phyloP scores from a whole-genome alignment of 37 sponge, comb jelly and placozoan genomes.

The Axinella damicornis region DNA sequence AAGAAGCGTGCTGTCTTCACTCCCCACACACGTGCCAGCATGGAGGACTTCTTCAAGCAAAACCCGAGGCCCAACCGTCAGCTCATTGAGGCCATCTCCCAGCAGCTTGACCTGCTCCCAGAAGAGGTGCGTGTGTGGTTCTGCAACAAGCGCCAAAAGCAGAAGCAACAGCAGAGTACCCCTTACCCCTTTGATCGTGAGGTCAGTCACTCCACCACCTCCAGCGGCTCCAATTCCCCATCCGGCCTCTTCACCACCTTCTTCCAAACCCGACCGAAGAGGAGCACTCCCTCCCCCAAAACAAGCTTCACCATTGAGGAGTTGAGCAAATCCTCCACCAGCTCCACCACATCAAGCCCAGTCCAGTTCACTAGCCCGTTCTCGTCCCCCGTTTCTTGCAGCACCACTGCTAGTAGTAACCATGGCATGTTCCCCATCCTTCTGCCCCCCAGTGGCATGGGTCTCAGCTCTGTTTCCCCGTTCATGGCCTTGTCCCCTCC shows the following conservation, averaged over 20 bases:
- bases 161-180: constrained; percentile 19
- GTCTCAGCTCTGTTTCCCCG: not conserved
- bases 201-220: constrained; percentile 27
- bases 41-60: constrained; percentile 72
- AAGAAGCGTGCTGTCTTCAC: constrained; percentile 90
- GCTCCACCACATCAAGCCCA: constrained; percentile 36
- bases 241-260: not conserved
- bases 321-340: constrained; percentile 76
- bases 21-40: constrained; percentile 51
- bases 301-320: constrained; percentile 82
- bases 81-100: constrained; percentile 71
- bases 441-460: not conserved
- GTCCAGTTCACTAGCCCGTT: constrained; percentile 32
- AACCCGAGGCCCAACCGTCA: constrained; percentile 80
- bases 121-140: constrained; percentile 95
- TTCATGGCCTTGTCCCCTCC: not conserved
- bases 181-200: not conserved
- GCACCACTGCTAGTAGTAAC: not conserved
- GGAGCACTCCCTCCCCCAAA: constrained; percentile 36
- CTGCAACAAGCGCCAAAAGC: constrained; percentile 93
- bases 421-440: constrained; percentile 5
- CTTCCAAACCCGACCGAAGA: not conserved
- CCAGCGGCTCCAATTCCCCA: constrained; percentile 22
- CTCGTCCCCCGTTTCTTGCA: not conserved
- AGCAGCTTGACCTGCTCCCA: constrained; percentile 79